Evolutionary conservation across 2,113 vertebrate species (phyloP).

Genomic region (Brachypodius melanocephalos): DNA sequence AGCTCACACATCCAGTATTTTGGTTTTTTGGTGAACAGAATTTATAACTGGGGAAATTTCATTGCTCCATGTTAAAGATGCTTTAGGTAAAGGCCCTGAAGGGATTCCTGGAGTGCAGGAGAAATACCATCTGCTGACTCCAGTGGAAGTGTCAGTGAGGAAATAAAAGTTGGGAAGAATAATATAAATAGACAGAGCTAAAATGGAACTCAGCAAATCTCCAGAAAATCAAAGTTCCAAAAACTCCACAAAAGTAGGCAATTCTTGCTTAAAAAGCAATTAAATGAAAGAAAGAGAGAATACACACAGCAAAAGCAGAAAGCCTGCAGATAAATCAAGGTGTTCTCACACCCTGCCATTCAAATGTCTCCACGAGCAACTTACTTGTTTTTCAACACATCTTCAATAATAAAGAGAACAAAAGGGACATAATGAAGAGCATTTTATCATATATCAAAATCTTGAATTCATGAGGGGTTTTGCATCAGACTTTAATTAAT

Average conservation of each 20-base stretch:
- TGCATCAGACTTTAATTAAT: not conserved
- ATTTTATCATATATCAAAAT: not conserved
- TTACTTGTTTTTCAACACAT: not conserved
- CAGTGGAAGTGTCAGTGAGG: not conserved
- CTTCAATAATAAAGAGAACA: not conserved
- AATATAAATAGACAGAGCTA: not conserved
- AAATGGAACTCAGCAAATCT: not conserved
- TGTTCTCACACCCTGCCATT: not conserved
- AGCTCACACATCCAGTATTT: not conserved
- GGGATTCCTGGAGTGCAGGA: not conserved
- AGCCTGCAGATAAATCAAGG: not conserved
- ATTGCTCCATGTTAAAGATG: not conserved
- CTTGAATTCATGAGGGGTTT: not conserved
- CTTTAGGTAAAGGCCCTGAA: not conserved
- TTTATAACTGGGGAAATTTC: not conserved
- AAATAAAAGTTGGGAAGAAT: slow-evolving; percentile 29
- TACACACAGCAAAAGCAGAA: not conserved
- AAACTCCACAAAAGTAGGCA: not conserved
- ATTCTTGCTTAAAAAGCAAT: not conserved
- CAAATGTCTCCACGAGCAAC: not conserved
- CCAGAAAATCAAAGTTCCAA: not conserved
- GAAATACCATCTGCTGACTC: slow-evolving; percentile 45
- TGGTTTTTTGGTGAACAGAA: not conserved
- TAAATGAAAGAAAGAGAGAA: not conserved
- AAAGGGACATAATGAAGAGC: not conserved